Evolutionary conservation across 2,888 invertebrate genomes (phyloP).

Genomic region (Erynnis tages): DNA sequence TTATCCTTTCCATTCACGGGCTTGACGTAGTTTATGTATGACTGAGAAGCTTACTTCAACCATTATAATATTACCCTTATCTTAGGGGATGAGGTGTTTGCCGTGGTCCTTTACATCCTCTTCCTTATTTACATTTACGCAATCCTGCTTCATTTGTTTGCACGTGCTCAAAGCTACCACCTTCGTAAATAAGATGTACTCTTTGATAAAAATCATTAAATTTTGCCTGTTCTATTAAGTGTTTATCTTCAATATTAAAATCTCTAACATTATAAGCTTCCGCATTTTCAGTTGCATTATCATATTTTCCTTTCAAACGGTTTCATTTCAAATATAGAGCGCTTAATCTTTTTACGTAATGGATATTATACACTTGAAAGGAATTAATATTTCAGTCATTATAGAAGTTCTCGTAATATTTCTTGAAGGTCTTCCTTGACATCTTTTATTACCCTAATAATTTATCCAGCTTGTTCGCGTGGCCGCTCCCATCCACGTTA

Average conservation of each 20-base stretch:
- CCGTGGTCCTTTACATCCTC: conserved; percentile 13
- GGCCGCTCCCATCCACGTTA: conserved; percentile 7
- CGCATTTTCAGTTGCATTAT: no score
- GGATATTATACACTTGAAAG: no score
- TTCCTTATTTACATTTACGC: conserved; percentile 9
- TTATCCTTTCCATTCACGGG: conserved; percentile 53
- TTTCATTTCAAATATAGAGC: no score
- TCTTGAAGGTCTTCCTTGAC: background rate
- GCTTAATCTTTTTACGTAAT: no score
- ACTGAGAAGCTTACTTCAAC: conserved; percentile 42
- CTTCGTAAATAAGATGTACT: no score
- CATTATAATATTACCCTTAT: conserved; percentile 19
- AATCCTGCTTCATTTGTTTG: conserved; percentile 7
- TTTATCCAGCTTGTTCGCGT: conserved; percentile 16
- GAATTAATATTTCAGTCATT: no score
- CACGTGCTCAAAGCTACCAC: background rate
- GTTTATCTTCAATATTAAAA: no score
- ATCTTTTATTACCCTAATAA: conserved; percentile 14
- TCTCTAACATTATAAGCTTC: no score
- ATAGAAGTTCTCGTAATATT: background rate
- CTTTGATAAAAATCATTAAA: no score
- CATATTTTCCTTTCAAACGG: no score
- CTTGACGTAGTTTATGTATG: conserved; percentile 51
- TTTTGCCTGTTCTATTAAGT: no score
- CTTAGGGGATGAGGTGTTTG: conserved; percentile 16